Base-by-base conservation (phyloP, 2,888 invertebrate genomes). In the Sinotaia quadrata region DNA sequence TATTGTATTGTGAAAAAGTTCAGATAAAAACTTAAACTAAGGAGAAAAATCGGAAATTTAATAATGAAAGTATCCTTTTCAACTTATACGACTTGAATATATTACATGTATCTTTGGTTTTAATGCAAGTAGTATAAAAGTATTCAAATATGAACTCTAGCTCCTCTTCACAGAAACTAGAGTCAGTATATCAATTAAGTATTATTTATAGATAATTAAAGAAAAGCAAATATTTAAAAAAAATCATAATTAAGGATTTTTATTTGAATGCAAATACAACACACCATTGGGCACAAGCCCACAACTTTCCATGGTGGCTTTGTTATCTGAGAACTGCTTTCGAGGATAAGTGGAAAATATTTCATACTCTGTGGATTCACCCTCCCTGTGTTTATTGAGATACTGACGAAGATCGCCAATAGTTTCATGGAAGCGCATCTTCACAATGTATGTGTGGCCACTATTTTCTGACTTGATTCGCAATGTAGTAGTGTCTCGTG, bases 241-340 rank as follows among this genome's bases (percentile, higher is more conserved):
- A n/a, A n/a, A n/a, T n/a, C n/a, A n/a, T n/a, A n/a, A n/a, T 66
- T 29, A 54, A 33, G 49, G 33, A 34, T 60, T 72, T 44, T 69
- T 69, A 34, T 47, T 44, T 41, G 67, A 51, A 37, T 78, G 79
- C 12, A 87, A 77, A 72, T 84, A 82, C 33, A 85, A 77, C 10
- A 84, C 83, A 31, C 86, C 87, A 73, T 84, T 87, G 5, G 87
- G 87, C n/a, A 81, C 81, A 10, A 87, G 83, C 4, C 85, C 85
- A 68, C 84, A 81, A 27, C 76, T 79, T 36, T 81, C 74, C 54
- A 87, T 70, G 1, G 85, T 84, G 10, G 75, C 74, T 21, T 54
- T 67, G 47, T 82, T 74, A 60, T 87, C 82, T 21, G 71, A 70
- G 67, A 82, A 85, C 0, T 78, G 71, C 63, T 77, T 79, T 34